Evolutionary conservation across 2,113 vertebrate genomes (phyloP), one percentile per base, ranked within the genome.

Genomic region (Sceloporus undulatus): DNA sequence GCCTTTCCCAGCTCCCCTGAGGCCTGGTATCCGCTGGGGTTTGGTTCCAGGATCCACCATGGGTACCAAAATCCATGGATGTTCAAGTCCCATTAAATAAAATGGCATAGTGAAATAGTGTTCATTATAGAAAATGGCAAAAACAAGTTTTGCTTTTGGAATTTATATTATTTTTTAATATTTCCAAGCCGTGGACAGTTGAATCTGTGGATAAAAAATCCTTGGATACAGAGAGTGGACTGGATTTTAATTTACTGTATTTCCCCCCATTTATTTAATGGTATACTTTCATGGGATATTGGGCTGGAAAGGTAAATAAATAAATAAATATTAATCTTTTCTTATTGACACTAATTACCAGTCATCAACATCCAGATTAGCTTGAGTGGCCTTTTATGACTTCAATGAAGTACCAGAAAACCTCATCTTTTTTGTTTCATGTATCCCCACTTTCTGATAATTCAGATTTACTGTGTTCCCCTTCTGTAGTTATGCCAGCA

Each of bases 361-460:
- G 40, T 23, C 21, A 25, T 85, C 42, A 82, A 27, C 5, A 78
- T 23, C 68, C 9, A 73, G n/a, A 90, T 86, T 88, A 71, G 11
- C 29, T 74, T 4, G 38, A 78, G 83, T 18, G 19, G 48, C 80
- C 80, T 3, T 25, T 78, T 5, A 65, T 56, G 25, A 23, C 48
- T 79, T 56, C 71, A 77, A 52, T 82, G 79, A 9, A 79, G 81
- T 77, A 6, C 9, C 16, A 80, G 19, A 40, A 42, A 38, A 62
- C 2, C 34, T 38, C 7, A 19, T 75, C 0, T 23, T 38, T 56
- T 1, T 13, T 13, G 18, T 54, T 40, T 25, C n/a, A 80, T 13
- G n/a, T 34, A 71, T 40, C 74, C 25, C 48, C 38, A 48, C 65
- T 78, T 78, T 11, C 18, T 73, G 48, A 56, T 11, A 56, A 71